A percentile compares a stretch with the other conserved stretches of the same genome.
Evolutionary conservation across 2,113 vertebrate species (phyloP).

Genomic region (Mirza zaza): DNA sequence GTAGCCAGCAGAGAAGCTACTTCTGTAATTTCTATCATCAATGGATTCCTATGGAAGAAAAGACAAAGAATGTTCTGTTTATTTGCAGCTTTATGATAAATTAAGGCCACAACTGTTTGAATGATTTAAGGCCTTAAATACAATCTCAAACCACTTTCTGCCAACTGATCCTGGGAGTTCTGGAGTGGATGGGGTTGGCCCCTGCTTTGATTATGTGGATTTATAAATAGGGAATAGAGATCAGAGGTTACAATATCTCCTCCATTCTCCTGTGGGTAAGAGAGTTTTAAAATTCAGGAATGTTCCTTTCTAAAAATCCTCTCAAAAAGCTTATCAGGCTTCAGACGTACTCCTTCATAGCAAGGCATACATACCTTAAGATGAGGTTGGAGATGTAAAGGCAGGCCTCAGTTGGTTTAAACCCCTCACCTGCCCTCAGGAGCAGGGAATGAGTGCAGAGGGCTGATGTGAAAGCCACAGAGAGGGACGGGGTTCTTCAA

Average conservation of each 20-base stretch:
- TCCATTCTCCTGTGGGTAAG: background rate
- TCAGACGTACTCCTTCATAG: background rate
- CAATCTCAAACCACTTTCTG: slow-evolving; percentile 2
- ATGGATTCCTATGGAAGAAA: background rate
- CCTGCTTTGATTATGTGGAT: background rate
- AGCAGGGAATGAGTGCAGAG: background rate
- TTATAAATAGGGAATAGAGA: background rate
- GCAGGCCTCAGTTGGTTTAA: background rate
- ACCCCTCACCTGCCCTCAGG: background rate
- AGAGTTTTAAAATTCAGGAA: background rate
- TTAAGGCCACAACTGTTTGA: background rate
- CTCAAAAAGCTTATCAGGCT: background rate
- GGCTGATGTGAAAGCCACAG: background rate
- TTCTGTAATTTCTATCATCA: background rate
- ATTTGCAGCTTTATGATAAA: slow-evolving; percentile 25
- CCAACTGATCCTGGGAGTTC: background rate
- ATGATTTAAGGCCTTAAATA: background rate
- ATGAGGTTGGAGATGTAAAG: background rate
- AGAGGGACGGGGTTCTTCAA: too few species aligned
- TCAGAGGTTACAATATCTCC: background rate
- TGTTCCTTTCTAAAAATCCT: background rate
- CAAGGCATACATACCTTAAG: background rate
- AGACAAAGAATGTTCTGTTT: background rate
- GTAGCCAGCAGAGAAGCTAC: background rate
- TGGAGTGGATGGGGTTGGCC: background rate